Evolutionary conservation across 1,140 invertebrate genomes (phyloP).

Genomic region (Nixonia krombeini): DNA sequence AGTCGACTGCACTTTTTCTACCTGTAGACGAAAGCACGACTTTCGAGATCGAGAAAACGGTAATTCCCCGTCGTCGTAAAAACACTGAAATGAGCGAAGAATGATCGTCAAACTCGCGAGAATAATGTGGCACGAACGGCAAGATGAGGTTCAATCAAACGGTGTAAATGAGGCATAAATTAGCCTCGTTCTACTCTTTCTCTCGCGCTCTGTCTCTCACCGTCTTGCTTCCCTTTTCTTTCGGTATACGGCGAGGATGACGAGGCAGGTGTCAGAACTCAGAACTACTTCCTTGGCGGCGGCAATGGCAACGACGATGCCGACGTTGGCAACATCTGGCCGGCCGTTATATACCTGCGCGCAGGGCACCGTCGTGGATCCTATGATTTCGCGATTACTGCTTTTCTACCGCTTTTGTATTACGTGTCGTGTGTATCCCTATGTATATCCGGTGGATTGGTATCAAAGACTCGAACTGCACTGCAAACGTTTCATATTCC

Average conservation of each 20-base stretch:
- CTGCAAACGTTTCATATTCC: neutral
- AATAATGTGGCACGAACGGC: conserved; percentile 29
- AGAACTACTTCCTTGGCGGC: conserved; percentile 57
- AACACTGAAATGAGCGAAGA: conserved; percentile 26
- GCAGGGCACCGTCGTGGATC: conserved; percentile 47
- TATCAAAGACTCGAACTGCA: conserved; percentile 16
- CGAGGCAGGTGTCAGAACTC: conserved; percentile 62
- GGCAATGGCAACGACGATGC: conserved; percentile 24
- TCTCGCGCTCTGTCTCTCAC: conserved; percentile 19
- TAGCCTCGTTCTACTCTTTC: conserved; percentile 47
- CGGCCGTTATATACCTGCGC: conserved; percentile 58
- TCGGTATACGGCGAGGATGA: conserved; percentile 49
- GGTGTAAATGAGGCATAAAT: conserved; percentile 56
- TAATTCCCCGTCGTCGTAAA: conserved; percentile 37
- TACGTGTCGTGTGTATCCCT: conserved; percentile 31
- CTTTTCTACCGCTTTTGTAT: conserved; percentile 46
- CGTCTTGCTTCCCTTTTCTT: conserved; percentile 16
- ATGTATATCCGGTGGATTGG: conserved; percentile 29
- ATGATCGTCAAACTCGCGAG: conserved; percentile 38
- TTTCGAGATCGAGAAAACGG: conserved; percentile 41
- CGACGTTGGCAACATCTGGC: conserved; percentile 56
- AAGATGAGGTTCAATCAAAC: conserved; percentile 49
- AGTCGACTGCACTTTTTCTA: neutral
- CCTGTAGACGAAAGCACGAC: conserved; percentile 38
- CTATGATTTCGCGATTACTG: conserved; percentile 61